Conservation (phyloP, 2,113 vertebrate species). For the Haemorhous mexicanus region DNA sequence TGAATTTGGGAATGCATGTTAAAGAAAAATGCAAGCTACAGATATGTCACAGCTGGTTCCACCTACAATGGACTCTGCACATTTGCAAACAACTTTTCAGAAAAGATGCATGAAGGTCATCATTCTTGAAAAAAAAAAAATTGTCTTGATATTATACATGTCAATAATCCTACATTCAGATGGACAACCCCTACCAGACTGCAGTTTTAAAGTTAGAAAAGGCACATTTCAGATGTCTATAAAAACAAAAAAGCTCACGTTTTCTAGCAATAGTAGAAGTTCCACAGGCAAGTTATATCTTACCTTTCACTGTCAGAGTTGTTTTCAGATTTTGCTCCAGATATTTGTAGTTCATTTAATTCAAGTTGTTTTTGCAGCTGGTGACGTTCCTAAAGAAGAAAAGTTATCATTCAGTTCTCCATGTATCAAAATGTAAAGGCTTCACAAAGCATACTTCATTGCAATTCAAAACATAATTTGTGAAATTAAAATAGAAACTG, state of each 20-base stretch:
- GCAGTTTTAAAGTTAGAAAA: neutral
- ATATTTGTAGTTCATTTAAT: constrained; percentile 82
- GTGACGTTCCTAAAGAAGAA: constrained; percentile 82
- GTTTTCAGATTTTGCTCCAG: constrained; percentile 72
- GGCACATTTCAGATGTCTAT: neutral
- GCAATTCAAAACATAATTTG: constrained; percentile 1
- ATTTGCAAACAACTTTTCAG: neutral
- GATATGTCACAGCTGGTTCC: neutral
- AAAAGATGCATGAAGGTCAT: neutral
- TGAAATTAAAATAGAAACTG: constrained; percentile 29
- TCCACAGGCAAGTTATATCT: neutral
- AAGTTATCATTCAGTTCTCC: neutral
- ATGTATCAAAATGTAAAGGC: neutral
- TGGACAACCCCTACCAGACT: neutral
- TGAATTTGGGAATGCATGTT: neutral
- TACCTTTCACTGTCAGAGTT: constrained; percentile 79
- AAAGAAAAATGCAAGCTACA: neutral
- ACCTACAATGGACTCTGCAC: neutral
- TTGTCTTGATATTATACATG: neutral
- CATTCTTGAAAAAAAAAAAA: neutral
- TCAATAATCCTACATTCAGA: neutral
- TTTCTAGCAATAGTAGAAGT: neutral
- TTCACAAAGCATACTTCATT: constrained; percentile 3
- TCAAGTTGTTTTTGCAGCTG: constrained; percentile 85
- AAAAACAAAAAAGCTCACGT: neutral